Percentiles rank a stretch among this genome's conserved stretches.
These are phyloP conservation scores for Chymomyza costata DNA, from an alignment of 1,140 invertebrate species.

Conservation along the genomic window DNA sequence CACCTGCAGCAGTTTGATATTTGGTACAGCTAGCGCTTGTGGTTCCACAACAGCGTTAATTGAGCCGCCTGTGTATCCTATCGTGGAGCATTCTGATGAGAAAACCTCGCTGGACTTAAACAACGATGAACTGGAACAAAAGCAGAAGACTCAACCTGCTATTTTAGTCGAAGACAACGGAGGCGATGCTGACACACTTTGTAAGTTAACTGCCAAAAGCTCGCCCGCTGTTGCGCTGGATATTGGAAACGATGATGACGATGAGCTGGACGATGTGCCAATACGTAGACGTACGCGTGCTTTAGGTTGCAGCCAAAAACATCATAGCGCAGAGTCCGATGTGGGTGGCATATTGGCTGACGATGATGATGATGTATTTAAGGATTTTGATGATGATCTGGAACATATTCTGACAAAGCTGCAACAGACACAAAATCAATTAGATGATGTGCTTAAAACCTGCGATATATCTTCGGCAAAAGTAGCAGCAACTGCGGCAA, in stretches of 20 bases:
- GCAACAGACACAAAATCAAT: constrained; percentile 53
- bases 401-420: constrained; percentile 59
- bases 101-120: constrained; percentile 62
- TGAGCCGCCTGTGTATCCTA: constrained; percentile 84
- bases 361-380: constrained; percentile 69
- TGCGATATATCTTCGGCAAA: constrained; percentile 9
- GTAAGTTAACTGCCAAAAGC: neutral
- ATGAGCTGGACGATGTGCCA: constrained; percentile 56
- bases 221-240: constrained; percentile 56
- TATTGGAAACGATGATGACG: constrained; percentile 49
- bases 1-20: constrained; percentile 78
- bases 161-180: constrained; percentile 73
- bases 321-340: constrained; percentile 63
- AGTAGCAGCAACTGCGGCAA: neutral
- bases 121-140: constrained; percentile 32
- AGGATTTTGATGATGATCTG: constrained; percentile 68
- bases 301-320: constrained; percentile 59
- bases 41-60: constrained; percentile 65
- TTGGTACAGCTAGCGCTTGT: constrained; percentile 80
- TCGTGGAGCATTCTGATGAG: constrained; percentile 88
- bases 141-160: neutral
- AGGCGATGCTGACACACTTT: neutral
- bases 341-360: constrained; percentile 59
- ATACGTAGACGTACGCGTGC: constrained; percentile 42
- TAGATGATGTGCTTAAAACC: constrained; percentile 52